Percentiles rank a stretch among this genome's conserved stretches.
Conservation (phyloP, 2,113 vertebrate genomes). For the Takifugu flavidus region DNA sequence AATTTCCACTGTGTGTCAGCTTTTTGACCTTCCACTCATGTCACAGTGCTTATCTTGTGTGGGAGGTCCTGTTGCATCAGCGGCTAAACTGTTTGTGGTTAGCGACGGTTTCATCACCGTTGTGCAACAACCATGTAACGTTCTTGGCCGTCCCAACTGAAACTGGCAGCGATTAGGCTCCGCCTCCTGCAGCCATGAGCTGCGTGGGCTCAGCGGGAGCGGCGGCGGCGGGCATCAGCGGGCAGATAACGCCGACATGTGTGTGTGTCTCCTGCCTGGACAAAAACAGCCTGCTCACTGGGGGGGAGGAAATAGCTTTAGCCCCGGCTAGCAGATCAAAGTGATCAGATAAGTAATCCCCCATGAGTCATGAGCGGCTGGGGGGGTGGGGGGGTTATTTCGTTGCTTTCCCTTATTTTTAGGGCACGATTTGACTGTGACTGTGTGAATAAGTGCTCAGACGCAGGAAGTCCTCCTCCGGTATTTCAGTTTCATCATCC, state of each 20-base stretch:
- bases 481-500: constrained; percentile 56
- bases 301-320: constrained; percentile 63
- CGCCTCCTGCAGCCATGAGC: constrained; percentile 38
- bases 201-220: constrained; percentile 31
- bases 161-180: constrained; percentile 34
- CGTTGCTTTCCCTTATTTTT: constrained; percentile 45
- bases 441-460: constrained; percentile 14
- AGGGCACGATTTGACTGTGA: constrained; percentile 20
- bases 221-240: constrained; percentile 28
- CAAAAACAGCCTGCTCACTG: constrained; percentile 36
- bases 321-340: constrained; percentile 64
- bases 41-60: constrained; percentile 36
- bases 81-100: constrained; percentile 68
- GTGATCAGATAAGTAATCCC: constrained; percentile 71
- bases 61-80: constrained; percentile 61
- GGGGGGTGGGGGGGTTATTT: constrained; percentile 36
- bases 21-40: constrained; percentile 23
- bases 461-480: constrained; percentile 42
- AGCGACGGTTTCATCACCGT: constrained; percentile 59
- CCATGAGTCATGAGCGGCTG: constrained; percentile 67
- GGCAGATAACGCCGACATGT: constrained; percentile 45
- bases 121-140: constrained; percentile 68
- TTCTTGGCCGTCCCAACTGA: constrained; percentile 57
- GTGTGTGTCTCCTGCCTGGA: constrained; percentile 41
- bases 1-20: constrained; percentile 23